Percentiles rank a stretch among this genome's conserved stretches.
These are phyloP conservation scores for Meloidogyne floridensis DNA, from an alignment of 1,140 invertebrate genomes.

Conservation along the genomic window DNA sequence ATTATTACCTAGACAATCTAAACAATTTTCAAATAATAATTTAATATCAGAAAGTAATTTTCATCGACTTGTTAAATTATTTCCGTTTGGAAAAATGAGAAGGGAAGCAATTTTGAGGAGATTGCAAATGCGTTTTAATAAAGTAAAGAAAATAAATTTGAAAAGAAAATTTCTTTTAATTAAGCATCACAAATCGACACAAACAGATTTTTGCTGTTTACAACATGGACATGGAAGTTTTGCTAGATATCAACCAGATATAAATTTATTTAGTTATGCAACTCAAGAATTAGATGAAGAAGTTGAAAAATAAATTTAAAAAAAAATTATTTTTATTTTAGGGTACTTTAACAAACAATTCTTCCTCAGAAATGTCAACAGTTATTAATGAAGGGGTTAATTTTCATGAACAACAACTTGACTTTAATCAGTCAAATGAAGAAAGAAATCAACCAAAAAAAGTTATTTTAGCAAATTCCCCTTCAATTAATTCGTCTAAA, in stretches of 20 bases:
- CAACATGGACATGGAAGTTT: conserved; percentile 21
- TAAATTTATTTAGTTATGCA: conserved; percentile 17
- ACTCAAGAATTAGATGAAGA: conserved; percentile 45
- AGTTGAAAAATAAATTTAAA: neutral
- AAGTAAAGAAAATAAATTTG: conserved; percentile 40
- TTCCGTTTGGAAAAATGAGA: conserved; percentile 51
- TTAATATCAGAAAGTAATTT: conserved; percentile 23
- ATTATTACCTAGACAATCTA: neutral
- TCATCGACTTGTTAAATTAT: conserved; percentile 37
- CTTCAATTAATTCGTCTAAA: neutral
- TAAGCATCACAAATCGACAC: conserved; percentile 42
- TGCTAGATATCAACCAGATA: conserved; percentile 17
- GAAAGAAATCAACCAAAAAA: neutral
- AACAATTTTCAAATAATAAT: conserved; percentile 19
- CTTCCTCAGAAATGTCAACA: conserved; percentile 17
- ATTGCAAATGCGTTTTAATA: conserved; percentile 44
- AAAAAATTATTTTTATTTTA: neutral
- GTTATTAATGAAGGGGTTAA: neutral
- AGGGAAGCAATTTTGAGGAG: conserved; percentile 44
- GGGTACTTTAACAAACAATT: conserved; percentile 30
- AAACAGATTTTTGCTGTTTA: conserved; percentile 47
- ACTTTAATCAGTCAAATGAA: neutral
- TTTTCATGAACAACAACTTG: neutral
- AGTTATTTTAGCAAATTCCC: neutral
- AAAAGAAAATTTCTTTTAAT: conserved; percentile 24